These are phyloP conservation scores for Kryptolebias marmoratus DNA, from an alignment of 2,113 vertebrate species.

Conservation along the genomic window DNA sequence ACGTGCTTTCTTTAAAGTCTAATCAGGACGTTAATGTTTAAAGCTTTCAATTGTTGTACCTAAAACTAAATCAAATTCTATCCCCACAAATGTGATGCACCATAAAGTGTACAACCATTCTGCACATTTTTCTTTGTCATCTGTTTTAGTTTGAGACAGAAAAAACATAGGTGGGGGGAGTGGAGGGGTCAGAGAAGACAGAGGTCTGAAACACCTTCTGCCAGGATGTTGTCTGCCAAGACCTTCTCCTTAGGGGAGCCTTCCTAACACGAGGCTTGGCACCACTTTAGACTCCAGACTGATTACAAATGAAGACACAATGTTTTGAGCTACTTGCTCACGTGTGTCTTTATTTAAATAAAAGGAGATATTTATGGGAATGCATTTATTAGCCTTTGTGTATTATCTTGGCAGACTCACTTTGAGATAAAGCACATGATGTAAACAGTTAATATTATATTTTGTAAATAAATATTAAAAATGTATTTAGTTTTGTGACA, in stretches of 20 bases:
- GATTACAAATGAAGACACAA: conserved; percentile 70
- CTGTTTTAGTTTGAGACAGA: conserved; percentile 22
- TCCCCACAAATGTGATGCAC: too few species aligned
- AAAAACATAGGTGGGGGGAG: background rate
- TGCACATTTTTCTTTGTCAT: conserved; percentile 11
- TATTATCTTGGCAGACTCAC: background rate
- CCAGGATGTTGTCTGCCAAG: conserved; percentile 63
- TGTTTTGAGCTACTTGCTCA: conserved; percentile 48
- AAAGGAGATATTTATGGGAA: conserved; percentile 29
- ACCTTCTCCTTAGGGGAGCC: conserved; percentile 62
- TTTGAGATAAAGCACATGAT: background rate
- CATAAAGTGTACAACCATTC: background rate
- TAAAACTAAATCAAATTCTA: too few species aligned
- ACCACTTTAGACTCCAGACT: conserved; percentile 42
- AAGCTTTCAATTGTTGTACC: too few species aligned
- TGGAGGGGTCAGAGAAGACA: conserved; percentile 28
- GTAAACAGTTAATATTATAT: background rate
- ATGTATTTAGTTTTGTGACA: too few species aligned
- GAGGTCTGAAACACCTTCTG: conserved; percentile 71
- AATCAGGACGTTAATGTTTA: too few species aligned
- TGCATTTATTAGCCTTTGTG: conserved; percentile 28
- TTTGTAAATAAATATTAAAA: too few species aligned
- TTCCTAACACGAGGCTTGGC: conserved; percentile 57
- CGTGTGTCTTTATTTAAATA: conserved; percentile 20
- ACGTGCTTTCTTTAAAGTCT: too few species aligned